These are phyloP conservation scores for Pampusana beccarii DNA, from an alignment of 2,113 vertebrate genomes.

Conservation along the genomic window DNA sequence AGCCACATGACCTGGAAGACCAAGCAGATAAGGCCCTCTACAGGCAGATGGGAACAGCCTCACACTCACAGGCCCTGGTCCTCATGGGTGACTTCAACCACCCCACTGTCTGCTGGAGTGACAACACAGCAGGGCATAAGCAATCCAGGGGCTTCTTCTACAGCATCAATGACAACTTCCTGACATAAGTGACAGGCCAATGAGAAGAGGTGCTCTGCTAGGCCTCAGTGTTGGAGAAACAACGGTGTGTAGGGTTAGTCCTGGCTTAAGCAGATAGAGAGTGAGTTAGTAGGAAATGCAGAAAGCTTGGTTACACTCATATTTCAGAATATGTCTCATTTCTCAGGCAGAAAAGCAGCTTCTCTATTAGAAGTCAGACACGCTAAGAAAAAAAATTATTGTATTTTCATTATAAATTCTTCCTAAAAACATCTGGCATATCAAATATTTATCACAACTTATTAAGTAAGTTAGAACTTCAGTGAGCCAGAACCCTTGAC, in stretches of 20 bases:
- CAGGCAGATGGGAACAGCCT: background rate
- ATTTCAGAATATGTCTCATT: background rate
- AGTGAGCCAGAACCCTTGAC: background rate
- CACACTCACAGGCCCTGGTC: background rate
- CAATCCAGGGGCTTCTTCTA: background rate
- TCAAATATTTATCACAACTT: background rate
- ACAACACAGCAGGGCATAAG: background rate
- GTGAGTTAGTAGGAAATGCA: background rate
- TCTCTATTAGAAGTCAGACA: background rate
- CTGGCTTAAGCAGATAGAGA: background rate
- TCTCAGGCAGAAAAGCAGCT: background rate
- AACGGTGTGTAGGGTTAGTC: background rate
- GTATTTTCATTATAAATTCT: background rate
- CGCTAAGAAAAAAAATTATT: background rate
- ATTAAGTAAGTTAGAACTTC: background rate
- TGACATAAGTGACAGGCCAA: background rate
- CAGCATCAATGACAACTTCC: background rate
- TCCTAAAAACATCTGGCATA: background rate
- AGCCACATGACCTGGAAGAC: background rate
- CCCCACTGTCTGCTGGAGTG: background rate
- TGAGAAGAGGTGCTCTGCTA: background rate
- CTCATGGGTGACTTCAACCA: background rate
- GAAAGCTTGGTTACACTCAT: background rate
- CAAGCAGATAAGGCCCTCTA: background rate
- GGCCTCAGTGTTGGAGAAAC: accelerated